Evolutionary conservation across 2,797 vertebrate species (phyloP), one percentile per base, ranked within the genome.

Genomic region (Thaleichthys pacificus): DNA sequence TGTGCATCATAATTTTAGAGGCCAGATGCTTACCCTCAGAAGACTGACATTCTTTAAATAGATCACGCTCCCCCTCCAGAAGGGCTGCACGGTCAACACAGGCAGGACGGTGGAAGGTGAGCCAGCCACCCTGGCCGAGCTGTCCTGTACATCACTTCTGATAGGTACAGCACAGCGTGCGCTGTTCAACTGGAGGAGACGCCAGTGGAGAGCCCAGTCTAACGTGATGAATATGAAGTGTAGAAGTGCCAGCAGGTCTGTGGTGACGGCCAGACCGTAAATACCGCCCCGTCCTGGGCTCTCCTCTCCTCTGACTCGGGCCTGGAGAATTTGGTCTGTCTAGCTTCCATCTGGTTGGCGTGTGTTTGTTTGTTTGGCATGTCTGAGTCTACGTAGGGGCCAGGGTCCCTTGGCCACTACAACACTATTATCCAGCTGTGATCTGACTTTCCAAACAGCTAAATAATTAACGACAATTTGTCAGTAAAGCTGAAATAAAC

Each of bases 401-500:
- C 67, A 54, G 19, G 7, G 70, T 69, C 80, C 60, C 70, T 78
- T 32, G 38, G 80, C 82, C 80, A 70, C 69, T 78, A 80, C 77
- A 70, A 73, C 74, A 73, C 75, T 77, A 66, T 77, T 76, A 82
- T 81, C 83, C 88, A 87, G 80, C 82, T 87, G 79, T 83, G 85
- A 80, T 87, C 80, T 70, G 77, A 81, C 78, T 75, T 84, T 87
- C 84, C 82, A 86, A 87, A 88, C 81, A 80, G 78, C 86, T 92
- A 14, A 91, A 90, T 91, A 88, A 91, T 92, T 91, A 38, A 92
- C 74, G 80, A 58, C 28, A 71, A 76, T 85, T 83, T 89, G 24
- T 88, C 68, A 83, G 77, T 86, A 80, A 74, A 76, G 73, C 83
- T 78, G 71, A 63, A 64, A 84, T 79, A 83, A 84, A 84, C 77